A percentile compares a stretch with the other conserved stretches of the same genome.
These are phyloP conservation scores for Meloidogyne hapla DNA, from an alignment of 1,140 invertebrate species.

Conservation along the genomic window DNA sequence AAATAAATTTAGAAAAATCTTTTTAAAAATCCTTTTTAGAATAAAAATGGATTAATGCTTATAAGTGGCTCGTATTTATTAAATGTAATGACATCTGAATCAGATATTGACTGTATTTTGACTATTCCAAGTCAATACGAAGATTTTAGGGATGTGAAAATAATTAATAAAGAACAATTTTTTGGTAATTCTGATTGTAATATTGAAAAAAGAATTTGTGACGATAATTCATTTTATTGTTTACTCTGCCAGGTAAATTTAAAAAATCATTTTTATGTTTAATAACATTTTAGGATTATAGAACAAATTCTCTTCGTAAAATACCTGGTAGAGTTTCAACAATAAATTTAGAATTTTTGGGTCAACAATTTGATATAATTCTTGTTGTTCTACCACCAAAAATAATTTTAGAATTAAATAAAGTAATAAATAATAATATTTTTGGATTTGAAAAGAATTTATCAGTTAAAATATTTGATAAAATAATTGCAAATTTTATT, in stretches of 20 bases:
- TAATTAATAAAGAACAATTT: too few relatives aligned
- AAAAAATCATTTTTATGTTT: too few relatives aligned
- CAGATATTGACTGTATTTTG: constrained; percentile 7
- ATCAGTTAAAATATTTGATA: not conserved
- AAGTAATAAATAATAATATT: too few relatives aligned
- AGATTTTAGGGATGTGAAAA: too few relatives aligned
- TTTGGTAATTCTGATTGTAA: too few relatives aligned
- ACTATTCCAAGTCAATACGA: not conserved
- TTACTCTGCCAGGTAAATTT: not conserved
- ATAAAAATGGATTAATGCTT: not conserved
- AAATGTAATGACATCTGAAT: not conserved
- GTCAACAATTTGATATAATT: not conserved
- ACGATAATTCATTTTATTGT: constrained; percentile 3
- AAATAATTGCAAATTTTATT: not conserved
- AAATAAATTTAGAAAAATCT: too few relatives aligned
- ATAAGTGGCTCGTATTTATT: constrained; percentile 7
- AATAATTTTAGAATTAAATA: not conserved
- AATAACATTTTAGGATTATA: not conserved
- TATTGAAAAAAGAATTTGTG: not conserved
- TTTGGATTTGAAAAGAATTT: not conserved
- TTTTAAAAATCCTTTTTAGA: too few relatives aligned
- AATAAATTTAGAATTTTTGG: not conserved
- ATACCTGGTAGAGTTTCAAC: not conserved
- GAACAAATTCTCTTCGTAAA: not conserved
- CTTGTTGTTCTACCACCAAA: not conserved